Evolutionary conservation across 2,888 invertebrate genomes (phyloP).

Genomic region (Nematopogon swammerdamellus): DNA sequence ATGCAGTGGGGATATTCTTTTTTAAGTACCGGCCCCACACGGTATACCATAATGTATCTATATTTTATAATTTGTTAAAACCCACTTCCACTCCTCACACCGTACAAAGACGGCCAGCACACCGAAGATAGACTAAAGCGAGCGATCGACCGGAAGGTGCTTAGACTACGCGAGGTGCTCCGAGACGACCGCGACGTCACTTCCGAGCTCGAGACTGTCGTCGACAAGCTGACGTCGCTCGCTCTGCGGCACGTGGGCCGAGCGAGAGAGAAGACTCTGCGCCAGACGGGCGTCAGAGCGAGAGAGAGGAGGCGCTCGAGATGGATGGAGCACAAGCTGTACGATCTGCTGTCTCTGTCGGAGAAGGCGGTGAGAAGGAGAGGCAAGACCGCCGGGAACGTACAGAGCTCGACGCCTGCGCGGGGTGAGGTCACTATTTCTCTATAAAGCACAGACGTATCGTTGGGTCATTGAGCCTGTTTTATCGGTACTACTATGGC

Average conservation of each 20-base stretch:
- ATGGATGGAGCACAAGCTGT: constrained; percentile 40
- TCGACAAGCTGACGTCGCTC: constrained; percentile 37
- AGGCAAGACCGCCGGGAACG: neutral
- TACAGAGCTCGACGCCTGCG: neutral
- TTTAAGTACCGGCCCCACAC: too few relatives aligned
- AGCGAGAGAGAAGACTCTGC: too few relatives aligned
- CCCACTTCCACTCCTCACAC: too few relatives aligned
- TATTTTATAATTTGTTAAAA: too few relatives aligned
- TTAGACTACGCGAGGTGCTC: constrained; percentile 27
- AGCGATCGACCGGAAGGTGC: constrained; percentile 34
- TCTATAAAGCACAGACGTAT: too few relatives aligned
- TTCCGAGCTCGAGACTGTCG: constrained; percentile 30
- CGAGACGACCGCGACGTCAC: constrained; percentile 34
- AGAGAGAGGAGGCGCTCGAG: constrained; percentile 21
- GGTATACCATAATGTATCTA: too few relatives aligned
- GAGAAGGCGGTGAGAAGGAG: constrained; percentile 35
- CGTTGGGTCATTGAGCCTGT: too few relatives aligned
- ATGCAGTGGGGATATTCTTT: too few relatives aligned
- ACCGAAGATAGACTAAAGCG: constrained; percentile 30
- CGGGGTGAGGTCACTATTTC: too few relatives aligned
- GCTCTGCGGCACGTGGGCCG: constrained; percentile 19
- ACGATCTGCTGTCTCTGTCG: constrained; percentile 35
- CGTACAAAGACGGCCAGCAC: neutral
- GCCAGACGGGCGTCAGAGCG: too few relatives aligned
- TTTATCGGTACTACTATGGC: too few relatives aligned